Evolutionary conservation across 2,888 invertebrate species (phyloP).

Genomic region (Polia nebulosa): DNA sequence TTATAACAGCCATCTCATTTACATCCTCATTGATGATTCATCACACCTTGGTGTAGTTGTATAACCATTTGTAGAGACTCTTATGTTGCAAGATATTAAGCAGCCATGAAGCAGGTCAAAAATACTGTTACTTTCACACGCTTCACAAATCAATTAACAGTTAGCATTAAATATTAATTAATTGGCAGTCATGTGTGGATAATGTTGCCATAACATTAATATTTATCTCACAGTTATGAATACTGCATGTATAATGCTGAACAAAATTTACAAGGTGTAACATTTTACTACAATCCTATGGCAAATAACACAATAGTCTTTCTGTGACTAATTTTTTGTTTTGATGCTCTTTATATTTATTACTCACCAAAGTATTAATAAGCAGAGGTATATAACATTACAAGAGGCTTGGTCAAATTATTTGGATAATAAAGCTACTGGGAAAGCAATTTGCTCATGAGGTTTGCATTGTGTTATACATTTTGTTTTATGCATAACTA

Average conservation of each 20-base stretch:
- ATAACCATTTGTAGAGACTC: constrained; percentile 55
- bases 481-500: not conserved
- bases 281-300: constrained; percentile 17
- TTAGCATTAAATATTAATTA: constrained; percentile 76
- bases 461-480: not conserved
- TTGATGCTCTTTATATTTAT: constrained; percentile 16
- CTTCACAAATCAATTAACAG: constrained; percentile 80
- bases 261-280: constrained; percentile 17
- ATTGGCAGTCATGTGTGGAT: constrained; percentile 68
- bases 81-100: constrained; percentile 58
- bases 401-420: not conserved
- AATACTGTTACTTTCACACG: constrained; percentile 77
- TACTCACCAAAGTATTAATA: constrained; percentile 38
- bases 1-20: constrained; percentile 58
- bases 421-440: not conserved
- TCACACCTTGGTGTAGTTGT: constrained; percentile 55
- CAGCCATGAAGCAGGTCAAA: constrained; percentile 60
- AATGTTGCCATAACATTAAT: constrained; percentile 69
- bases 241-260: constrained; percentile 56
- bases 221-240: constrained; percentile 69
- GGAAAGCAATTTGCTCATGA: not conserved
- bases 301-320: constrained; percentile 22
- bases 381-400: not conserved
- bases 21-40: constrained; percentile 69
- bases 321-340: constrained; percentile 23